A percentile compares a stretch with the other conserved stretches of the same genome.
Conservation (phyloP, 2,797 vertebrate species). For the Sorex maritimensis region DNA sequence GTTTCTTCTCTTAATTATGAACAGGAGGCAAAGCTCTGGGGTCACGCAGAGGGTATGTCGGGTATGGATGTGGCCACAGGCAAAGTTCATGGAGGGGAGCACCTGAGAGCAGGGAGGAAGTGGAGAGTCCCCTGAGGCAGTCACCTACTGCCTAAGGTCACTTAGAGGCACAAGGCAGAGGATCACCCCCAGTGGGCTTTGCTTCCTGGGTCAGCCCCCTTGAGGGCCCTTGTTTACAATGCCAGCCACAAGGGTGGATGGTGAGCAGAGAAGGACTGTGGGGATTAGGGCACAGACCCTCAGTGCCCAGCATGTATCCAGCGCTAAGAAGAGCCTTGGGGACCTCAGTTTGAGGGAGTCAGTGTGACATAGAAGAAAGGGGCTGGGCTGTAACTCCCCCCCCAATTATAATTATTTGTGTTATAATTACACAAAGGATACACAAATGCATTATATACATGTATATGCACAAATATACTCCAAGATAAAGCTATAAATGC, state of each 20-base stretch:
- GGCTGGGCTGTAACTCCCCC: not conserved
- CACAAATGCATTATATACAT: rapidly evolving
- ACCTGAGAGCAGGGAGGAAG: not conserved
- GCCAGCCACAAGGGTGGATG: not conserved
- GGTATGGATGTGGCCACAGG: not conserved
- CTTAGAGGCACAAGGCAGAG: not conserved
- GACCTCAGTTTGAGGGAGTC: not conserved
- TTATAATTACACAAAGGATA: not conserved
- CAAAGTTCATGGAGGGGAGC: conserved; percentile 49
- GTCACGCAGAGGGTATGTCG: conserved; percentile 66
- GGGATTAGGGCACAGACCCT: too few relatives aligned
- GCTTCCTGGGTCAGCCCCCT: not conserved
- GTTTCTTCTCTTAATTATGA: conserved; percentile 80
- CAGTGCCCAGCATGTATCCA: too few relatives aligned
- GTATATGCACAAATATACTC: too few relatives aligned
- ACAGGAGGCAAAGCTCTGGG: conserved; percentile 75
- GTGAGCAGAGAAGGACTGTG: rapidly evolving
- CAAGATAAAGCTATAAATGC: not conserved
- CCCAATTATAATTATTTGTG: not conserved
- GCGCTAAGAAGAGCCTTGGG: not conserved
- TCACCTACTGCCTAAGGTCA: not conserved
- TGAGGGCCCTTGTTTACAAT: too few relatives aligned
- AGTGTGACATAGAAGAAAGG: not conserved
- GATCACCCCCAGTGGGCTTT: rapidly evolving
- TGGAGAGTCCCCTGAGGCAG: rapidly evolving